phyloP scores from a whole-genome alignment of 2,888 invertebrate species.

The Melinaea marsaeus region DNA sequence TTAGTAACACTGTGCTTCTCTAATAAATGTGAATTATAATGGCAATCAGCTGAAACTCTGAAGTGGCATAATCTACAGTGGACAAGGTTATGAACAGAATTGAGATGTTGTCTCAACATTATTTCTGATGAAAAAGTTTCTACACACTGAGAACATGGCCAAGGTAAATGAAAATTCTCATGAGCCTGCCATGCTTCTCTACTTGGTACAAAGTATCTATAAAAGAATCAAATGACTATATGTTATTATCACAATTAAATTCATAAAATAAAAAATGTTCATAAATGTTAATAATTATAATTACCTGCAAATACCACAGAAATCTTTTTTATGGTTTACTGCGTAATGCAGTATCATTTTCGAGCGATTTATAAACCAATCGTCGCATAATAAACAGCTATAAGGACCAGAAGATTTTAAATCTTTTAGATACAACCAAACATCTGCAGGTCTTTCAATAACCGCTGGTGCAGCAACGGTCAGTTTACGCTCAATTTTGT shows the following conservation, averaged over 20 bases:
- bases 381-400: slow-evolving; percentile 66
- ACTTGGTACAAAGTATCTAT: slow-evolving; percentile 67
- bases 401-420: slow-evolving; percentile 67
- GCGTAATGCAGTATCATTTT: slow-evolving; percentile 71
- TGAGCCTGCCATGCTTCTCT: slow-evolving; percentile 61
- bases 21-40: slow-evolving; percentile 59
- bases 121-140: slow-evolving; percentile 55
- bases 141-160: slow-evolving; percentile 70
- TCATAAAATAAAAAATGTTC: not conserved
- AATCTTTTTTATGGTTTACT: slow-evolving; percentile 73
- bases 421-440: slow-evolving; percentile 73
- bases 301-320: slow-evolving; percentile 73
- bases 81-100: slow-evolving; percentile 54
- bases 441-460: slow-evolving; percentile 63
- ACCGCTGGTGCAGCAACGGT: slow-evolving; percentile 39
- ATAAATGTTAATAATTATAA: not conserved
- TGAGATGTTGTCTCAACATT: slow-evolving; percentile 55
- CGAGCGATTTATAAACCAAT: slow-evolving; percentile 69
- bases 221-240: slow-evolving; percentile 31
- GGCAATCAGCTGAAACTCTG: slow-evolving; percentile 56
- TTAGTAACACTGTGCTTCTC: slow-evolving; percentile 66
- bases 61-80: slow-evolving; percentile 70
- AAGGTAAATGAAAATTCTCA: slow-evolving; percentile 62
- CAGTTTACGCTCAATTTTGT: slow-evolving; percentile 38
- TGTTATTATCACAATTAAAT: not conserved